These are phyloP conservation scores for Discoglossus pictus DNA, from an alignment of 2,797 vertebrate genomes.

Conservation along the genomic window DNA sequence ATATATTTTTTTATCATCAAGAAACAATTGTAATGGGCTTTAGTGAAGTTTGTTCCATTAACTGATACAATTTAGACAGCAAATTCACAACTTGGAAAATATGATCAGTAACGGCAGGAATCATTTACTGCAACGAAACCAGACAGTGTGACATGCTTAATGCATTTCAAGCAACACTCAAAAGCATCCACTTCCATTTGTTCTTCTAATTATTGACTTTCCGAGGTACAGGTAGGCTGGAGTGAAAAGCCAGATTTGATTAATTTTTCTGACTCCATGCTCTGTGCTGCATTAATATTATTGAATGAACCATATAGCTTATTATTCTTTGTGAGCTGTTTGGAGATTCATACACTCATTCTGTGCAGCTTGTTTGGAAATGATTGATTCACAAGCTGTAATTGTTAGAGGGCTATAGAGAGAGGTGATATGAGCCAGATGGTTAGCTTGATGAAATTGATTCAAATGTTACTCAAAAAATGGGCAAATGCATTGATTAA, in stretches of 20 bases:
- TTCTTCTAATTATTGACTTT: not conserved
- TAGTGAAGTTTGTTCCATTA: constrained; percentile 23
- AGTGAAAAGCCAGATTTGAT: not conserved
- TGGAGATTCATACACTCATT: constrained; percentile 20
- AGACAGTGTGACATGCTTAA: not conserved
- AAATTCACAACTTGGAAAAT: constrained; percentile 22
- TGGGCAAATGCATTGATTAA: constrained; percentile 45
- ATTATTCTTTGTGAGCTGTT: constrained; percentile 31
- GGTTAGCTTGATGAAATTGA: constrained; percentile 58
- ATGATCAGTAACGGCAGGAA: constrained; percentile 1
- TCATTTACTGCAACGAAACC: not conserved
- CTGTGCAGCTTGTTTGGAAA: constrained; percentile 48
- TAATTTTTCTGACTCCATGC: constrained; percentile 43
- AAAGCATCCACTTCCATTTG: not conserved
- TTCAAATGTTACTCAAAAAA: constrained; percentile 54
- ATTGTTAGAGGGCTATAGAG: constrained; percentile 60
- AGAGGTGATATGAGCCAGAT: constrained; percentile 62
- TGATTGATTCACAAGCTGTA: constrained; percentile 53
- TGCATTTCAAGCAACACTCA: constrained; percentile 6
- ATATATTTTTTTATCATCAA: constrained; percentile 11
- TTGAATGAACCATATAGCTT: constrained; percentile 28
- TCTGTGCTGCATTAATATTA: constrained; percentile 50
- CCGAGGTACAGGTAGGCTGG: not conserved
- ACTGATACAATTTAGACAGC: constrained; percentile 30
- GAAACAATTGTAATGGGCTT: constrained; percentile 25